Base-by-base conservation (phyloP, 2,797 vertebrate species). In the Acrocephalus scirpaceus region DNA sequence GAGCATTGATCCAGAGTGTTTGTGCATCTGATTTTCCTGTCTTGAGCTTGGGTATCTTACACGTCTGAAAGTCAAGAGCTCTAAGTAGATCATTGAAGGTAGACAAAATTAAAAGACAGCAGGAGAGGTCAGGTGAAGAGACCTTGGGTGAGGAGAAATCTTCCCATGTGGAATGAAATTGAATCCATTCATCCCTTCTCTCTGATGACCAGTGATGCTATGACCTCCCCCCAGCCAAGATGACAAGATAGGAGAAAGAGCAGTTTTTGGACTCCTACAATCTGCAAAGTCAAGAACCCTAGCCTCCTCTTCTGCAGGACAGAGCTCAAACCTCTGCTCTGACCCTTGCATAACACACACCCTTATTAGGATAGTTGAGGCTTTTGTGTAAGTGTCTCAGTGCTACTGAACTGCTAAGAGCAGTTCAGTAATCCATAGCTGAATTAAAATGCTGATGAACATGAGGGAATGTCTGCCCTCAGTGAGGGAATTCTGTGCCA, bases 1-100 rank as follows among this genome's bases (percentile, higher is more conserved):
- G 5, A 23, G 0, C 10, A 7, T 3, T n/a, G 53, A 34, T 5
- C 1, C 21, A 26, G 6, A 4, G 3, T 27, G 6, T 56, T 34
- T 5, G 2, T 1, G 0, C 32, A 16, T 11, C 42, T 30, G 5
- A 12, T 51, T 56, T 66, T 75, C 21, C 13, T 38, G 6, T 62
- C 22, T 36, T 30, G 36, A 79, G 16, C 32, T 15, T 82, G 32
- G 1, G 1, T 44, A 5, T 62, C 19, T 64, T 15, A 25, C 11
- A 65, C 8, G 16, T 69, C 25, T 70, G 30, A 76, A 86, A 15
- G 48, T 23, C 0, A 0, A 78, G 36, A 70, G 5, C 8, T 76
- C 47, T 47, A 34, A 51, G 8, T 1, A 40, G 21, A 11, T 10
- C 45, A n/a, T 0, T 9, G 25, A 84, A 25, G 38, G 9, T 0